Conservation (phyloP, 2,113 vertebrate species). For the Dicrurus megarhynchus region DNA sequence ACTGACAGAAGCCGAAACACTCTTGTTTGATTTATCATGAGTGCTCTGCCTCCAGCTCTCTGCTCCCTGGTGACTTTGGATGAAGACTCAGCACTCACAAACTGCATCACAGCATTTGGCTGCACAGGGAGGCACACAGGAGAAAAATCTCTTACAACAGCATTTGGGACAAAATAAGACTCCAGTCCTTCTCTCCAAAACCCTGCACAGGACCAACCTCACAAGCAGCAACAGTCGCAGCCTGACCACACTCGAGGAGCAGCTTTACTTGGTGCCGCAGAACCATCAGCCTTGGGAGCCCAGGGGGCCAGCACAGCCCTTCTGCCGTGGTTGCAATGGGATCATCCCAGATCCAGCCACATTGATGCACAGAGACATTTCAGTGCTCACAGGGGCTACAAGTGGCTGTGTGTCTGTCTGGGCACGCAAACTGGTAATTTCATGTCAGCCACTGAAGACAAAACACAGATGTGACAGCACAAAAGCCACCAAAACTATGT, state of each 20-base stretch:
- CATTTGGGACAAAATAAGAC: background rate
- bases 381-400: background rate
- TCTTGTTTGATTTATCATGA: background rate
- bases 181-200: background rate
- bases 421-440: background rate
- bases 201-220: background rate
- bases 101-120: background rate
- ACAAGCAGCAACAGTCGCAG: background rate
- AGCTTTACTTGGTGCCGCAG: background rate
- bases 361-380: background rate
- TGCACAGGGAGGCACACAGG: background rate
- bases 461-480: background rate
- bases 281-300: background rate
- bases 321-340: fast-evolving
- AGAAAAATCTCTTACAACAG: background rate
- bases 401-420: background rate
- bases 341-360: background rate
- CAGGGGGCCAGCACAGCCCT: background rate
- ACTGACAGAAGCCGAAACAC: background rate
- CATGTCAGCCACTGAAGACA: background rate
- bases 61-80: background rate
- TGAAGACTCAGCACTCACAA: background rate
- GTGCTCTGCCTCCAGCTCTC: background rate
- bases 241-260: background rate
- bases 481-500: background rate